These are phyloP conservation scores for Oscheius myriophilus DNA, from an alignment of 2,888 invertebrate genomes.

Conservation along the genomic window DNA sequence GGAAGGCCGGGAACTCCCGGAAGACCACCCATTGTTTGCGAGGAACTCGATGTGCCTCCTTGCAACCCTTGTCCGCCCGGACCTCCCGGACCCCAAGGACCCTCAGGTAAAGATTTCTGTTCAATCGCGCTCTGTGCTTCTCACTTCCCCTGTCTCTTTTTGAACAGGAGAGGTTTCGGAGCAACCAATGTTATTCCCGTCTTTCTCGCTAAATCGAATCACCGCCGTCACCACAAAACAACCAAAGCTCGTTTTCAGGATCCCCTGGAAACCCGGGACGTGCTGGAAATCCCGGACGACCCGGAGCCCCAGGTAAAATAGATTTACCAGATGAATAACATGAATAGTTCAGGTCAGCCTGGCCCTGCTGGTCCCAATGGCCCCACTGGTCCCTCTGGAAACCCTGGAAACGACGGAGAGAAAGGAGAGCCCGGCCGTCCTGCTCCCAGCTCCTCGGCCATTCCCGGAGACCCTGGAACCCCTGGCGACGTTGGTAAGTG, in stretches of 20 bases:
- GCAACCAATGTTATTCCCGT: no score
- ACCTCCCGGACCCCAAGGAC: constrained; percentile 63
- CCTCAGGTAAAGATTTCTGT: constrained; percentile 45
- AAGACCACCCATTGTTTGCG: constrained; percentile 69
- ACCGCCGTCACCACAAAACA: neutral
- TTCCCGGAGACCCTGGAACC: constrained; percentile 67
- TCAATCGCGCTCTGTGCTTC: neutral
- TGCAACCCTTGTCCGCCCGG: constrained; percentile 70
- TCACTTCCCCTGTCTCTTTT: no score
- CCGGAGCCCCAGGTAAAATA: constrained; percentile 52
- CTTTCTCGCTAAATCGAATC: neutral
- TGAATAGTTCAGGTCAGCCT: constrained; percentile 38
- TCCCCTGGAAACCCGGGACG: constrained; percentile 52
- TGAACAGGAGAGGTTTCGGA: no score
- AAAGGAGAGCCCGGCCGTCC: constrained; percentile 64
- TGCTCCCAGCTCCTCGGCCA: constrained; percentile 60
- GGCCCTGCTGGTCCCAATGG: constrained; percentile 61
- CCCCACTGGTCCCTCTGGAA: constrained; percentile 58
- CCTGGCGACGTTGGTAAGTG: constrained; percentile 58
- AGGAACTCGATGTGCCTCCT: constrained; percentile 69
- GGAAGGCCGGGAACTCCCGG: constrained; percentile 60
- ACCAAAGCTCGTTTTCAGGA: constrained; percentile 13
- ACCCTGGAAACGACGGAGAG: constrained; percentile 60
- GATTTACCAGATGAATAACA: no score
- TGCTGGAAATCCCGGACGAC: constrained; percentile 66